phyloP scores from a whole-genome alignment of 2,888 invertebrate genomes.

The Ischnus inquisitorius region DNA sequence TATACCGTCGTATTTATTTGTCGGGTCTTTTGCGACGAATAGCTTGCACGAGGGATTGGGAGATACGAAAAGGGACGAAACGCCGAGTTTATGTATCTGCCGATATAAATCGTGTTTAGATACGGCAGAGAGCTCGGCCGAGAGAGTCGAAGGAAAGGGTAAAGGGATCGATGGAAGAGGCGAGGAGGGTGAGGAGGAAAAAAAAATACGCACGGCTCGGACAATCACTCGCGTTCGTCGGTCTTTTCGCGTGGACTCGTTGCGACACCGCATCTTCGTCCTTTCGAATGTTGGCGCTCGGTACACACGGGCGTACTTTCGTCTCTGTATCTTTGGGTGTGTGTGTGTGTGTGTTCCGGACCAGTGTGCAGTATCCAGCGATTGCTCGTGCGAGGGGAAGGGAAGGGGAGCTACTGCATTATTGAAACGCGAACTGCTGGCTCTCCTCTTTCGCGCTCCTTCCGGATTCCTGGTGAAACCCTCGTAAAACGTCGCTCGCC shows the following conservation, averaged over 20 bases:
- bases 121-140: neutral
- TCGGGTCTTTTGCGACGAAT: conserved; percentile 52
- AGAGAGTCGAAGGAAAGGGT: neutral
- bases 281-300: conserved; percentile 14
- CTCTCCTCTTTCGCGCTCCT: conserved; percentile 63
- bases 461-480: conserved; percentile 65
- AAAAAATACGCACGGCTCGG: conserved; percentile 6
- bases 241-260: conserved; percentile 18
- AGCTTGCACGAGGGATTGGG: conserved; percentile 26
- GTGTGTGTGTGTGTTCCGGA: neutral
- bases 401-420: conserved; percentile 51
- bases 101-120: conserved; percentile 46
- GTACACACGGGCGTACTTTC: neutral
- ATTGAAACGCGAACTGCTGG: conserved; percentile 60
- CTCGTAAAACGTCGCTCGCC: conserved; percentile 64
- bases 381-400: conserved; percentile 2
- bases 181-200: conserved; percentile 23
- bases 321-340: neutral
- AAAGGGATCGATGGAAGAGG: neutral
- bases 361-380: conserved; percentile 15
- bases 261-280: conserved; percentile 43
- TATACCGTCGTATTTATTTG: too few species aligned
- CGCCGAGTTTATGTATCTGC: conserved; percentile 39
- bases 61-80: conserved; percentile 38
- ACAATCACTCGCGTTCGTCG: conserved; percentile 49